Conservation (phyloP, 2,113 vertebrate species). For the Xiphias gladius region DNA sequence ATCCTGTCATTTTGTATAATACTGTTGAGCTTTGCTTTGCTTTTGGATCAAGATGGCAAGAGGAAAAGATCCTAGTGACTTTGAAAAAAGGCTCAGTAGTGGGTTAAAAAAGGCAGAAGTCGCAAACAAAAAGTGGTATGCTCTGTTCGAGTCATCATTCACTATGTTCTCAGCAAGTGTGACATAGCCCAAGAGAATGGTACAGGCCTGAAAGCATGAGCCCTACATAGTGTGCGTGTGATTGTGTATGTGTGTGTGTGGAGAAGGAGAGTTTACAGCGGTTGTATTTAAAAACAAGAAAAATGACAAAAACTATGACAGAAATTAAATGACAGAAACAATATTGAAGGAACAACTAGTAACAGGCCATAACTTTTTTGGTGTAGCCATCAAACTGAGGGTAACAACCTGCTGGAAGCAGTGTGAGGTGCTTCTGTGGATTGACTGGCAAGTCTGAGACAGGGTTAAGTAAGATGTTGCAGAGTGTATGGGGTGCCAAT, state of each 20-base stretch:
- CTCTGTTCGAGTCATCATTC: neutral
- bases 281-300: slow-evolving; percentile 1
- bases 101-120: no score
- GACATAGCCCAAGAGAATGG: neutral
- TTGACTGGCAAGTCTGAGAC: slow-evolving; percentile 4
- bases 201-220: neutral
- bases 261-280: neutral
- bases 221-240: neutral
- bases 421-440: slow-evolving; percentile 1
- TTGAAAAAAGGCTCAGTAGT: neutral
- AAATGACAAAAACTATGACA: neutral
- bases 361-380: neutral
- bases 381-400: neutral
- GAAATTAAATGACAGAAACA: neutral
- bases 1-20: neutral
- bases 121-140: neutral
- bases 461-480: neutral
- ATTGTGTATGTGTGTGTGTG: no score
- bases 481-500: neutral
- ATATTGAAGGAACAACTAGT: neutral
- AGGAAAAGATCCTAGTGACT: neutral
- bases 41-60: neutral
- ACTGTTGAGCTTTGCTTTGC: neutral
- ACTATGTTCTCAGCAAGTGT: neutral
- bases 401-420: slow-evolving; percentile 4